Evolutionary conservation across 2,888 invertebrate genomes (phyloP), one percentile per base, ranked within the genome.

Genomic region (Cordilura impudica): DNA sequence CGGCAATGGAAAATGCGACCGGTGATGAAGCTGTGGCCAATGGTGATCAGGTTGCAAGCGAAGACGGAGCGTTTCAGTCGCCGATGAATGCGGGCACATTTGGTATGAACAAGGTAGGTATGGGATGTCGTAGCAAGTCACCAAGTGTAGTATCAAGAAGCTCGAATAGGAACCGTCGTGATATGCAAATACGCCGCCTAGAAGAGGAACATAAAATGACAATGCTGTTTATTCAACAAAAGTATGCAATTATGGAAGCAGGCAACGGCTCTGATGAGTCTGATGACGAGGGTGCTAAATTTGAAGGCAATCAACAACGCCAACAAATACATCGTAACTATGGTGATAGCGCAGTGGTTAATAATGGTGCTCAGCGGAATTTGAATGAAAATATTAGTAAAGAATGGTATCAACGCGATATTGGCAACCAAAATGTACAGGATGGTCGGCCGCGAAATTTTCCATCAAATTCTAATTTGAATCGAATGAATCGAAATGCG

Each of bases 241-340:
- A 47, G 19, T 47, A 47, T 18, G 47, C 47, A 47, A 47, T 47
- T 18, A 47, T 47, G 47, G 19, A 16, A 47, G 8, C 47, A 18
- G 16, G 47, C 47, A 47, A 47, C 47, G 47, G 43, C 43, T 43
- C 43, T 43, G 43, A 43, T n/a, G 43, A 43, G 43, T 43, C 43
- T 43, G 43, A 43, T 0, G 10, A 43, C 10, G 43, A 43, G 43
- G 43, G 14, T 43, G 43, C 43, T 43, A 2, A 43, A 2, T 43
- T 43, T 2, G 14, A 43, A n/a, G 43, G 43, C 10, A 43, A 43
- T 7, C 43, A 43, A 43, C 43, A 43, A 43, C 43, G 43, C 43
- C 43, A 43, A 43, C 43, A 0, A 7, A 7, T 43, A 43, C 43
- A 12, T 5, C 2, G n/a, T 12, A 12, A 43, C n/a, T 7, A 16